Percentiles rank a stretch among this genome's conserved stretches.
These are phyloP conservation scores for Dryocosmus kuriphilus DNA, from an alignment of 2,888 invertebrate genomes.

Conservation along the genomic window DNA sequence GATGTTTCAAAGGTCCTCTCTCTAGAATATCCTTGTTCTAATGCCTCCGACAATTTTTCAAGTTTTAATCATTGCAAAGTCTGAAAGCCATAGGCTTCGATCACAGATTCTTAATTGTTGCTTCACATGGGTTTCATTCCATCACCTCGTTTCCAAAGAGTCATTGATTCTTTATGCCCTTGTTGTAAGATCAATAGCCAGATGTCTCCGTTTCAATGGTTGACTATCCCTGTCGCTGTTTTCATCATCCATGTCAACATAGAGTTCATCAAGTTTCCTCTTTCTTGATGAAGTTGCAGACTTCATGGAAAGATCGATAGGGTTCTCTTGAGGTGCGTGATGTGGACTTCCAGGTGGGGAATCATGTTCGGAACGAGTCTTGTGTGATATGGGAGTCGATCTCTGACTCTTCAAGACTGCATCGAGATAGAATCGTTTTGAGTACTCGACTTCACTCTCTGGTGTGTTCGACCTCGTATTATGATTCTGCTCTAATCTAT, in stretches of 20 bases:
- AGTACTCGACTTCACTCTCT: conserved; percentile 72
- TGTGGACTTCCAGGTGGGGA: conserved; percentile 77
- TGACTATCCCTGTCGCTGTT: conserved; percentile 78
- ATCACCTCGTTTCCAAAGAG: not conserved
- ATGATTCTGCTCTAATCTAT: conserved; percentile 56
- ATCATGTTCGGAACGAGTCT: conserved; percentile 56
- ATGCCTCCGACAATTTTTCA: not conserved
- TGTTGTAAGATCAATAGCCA: conserved; percentile 69
- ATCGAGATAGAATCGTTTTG: conserved; percentile 87
- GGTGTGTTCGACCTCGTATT: conserved; percentile 45
- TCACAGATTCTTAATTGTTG: conserved; percentile 15
- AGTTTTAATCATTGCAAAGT: not conserved
- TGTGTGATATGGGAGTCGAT: conserved; percentile 52
- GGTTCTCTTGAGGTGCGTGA: conserved; percentile 83
- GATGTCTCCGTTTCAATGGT: conserved; percentile 78
- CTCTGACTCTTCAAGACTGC: conserved; percentile 87
- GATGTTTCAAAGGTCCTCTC: not conserved
- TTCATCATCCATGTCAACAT: conserved; percentile 72
- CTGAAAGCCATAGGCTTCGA: not conserved
- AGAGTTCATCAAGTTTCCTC: conserved; percentile 76
- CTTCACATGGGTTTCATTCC: not conserved
- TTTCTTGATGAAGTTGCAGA: conserved; percentile 76
- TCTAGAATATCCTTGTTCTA: not conserved
- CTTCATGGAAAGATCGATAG: conserved; percentile 90
- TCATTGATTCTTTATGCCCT: conserved; percentile 54